Evolutionary conservation across 2,113 vertebrate species (phyloP).

Genomic region (Lophochroa leadbeateri): DNA sequence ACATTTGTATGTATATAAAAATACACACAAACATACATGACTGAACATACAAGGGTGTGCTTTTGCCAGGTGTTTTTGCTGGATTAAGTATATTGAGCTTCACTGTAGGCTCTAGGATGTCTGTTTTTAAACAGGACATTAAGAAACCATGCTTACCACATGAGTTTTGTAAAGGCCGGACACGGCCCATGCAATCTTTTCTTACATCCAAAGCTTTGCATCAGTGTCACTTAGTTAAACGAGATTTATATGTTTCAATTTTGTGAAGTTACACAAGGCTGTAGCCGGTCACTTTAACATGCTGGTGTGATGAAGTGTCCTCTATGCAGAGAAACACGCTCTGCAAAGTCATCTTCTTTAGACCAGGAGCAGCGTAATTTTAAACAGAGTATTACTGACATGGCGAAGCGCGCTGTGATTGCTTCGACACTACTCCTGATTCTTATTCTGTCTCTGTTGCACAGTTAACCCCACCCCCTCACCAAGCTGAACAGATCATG

Average conservation of each 20-base stretch:
- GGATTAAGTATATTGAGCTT: not conserved
- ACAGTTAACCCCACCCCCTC: not conserved
- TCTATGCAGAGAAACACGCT: not conserved
- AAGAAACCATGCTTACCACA: not conserved
- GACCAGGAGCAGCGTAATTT: not conserved
- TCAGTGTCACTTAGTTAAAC: not conserved
- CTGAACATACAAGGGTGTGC: not conserved
- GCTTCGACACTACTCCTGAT: not conserved
- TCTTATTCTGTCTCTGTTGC: not conserved
- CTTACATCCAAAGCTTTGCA: not conserved
- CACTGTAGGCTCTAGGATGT: not conserved
- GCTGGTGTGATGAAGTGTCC: not conserved
- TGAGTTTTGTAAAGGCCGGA: not conserved
- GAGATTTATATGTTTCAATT: not conserved
- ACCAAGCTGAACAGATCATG: not conserved
- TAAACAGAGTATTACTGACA: not conserved
- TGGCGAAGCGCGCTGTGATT: not conserved
- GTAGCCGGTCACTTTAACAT: not conserved
- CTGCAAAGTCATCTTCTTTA: slow-evolving; percentile 17
- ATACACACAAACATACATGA: not conserved
- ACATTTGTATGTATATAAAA: not conserved
- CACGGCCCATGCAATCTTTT: not conserved
- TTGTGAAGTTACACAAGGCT: not conserved
- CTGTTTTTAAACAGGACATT: not conserved
- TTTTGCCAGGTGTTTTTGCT: not conserved